phyloP scores from a whole-genome alignment of 2,797 vertebrate species.

The Allenopithecus nigroviridis region DNA sequence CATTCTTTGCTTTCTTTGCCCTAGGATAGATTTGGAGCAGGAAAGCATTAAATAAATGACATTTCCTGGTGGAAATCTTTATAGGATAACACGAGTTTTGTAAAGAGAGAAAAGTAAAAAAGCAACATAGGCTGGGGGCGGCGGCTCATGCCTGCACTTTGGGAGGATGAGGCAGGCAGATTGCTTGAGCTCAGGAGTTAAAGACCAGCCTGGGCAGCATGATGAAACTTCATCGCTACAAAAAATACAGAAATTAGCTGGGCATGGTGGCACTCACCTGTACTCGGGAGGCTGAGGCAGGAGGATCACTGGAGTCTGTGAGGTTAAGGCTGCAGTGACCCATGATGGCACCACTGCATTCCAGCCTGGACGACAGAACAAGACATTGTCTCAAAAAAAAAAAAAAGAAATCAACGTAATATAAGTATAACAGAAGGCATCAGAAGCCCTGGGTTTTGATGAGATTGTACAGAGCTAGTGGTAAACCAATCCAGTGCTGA shows the following conservation, averaged over 20 bases:
- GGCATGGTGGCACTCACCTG: neutral
- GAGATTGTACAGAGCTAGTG: neutral
- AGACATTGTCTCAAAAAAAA: neutral
- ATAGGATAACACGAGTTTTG: conserved; percentile 20
- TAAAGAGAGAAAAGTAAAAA: conserved; percentile 8
- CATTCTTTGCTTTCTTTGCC: neutral
- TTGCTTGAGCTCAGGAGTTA: neutral
- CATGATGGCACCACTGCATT: neutral
- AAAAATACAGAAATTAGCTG: neutral
- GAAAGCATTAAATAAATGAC: conserved; percentile 34
- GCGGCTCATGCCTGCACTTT: neutral
- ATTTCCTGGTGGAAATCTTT: conserved; percentile 42
- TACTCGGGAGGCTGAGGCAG: neutral
- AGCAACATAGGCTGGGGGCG: neutral
- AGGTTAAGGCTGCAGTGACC: neutral
- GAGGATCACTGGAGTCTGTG: neutral
- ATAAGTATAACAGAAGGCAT: neutral
- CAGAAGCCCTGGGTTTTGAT: conserved; percentile 17
- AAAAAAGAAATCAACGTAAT: neutral
- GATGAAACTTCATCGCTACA: neutral
- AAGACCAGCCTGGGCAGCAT: neutral
- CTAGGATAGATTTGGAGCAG: conserved; percentile 7
- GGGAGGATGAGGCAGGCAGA: neutral
- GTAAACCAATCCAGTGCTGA: conserved; percentile 18
- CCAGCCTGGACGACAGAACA: neutral